A percentile compares a stretch with the other conserved stretches of the same genome.
Conservation (phyloP, 2,113 vertebrate genomes). For the Phodopus roborovskii region DNA sequence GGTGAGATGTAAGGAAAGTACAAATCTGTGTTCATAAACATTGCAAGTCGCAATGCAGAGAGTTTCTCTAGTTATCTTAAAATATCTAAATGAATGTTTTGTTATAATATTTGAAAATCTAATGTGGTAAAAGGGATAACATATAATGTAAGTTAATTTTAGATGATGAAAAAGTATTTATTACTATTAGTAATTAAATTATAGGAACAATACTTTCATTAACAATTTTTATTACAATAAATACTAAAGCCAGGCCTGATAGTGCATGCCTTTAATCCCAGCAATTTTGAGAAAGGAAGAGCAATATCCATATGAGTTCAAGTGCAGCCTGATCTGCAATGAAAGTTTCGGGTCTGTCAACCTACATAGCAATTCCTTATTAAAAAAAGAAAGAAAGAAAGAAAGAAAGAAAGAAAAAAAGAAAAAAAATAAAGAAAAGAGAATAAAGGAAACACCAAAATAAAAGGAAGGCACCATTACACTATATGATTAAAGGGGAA, state of each 20-base stretch:
- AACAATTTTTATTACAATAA: neutral
- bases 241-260: neutral
- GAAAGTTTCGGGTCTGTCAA: neutral
- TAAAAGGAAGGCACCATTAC: neutral
- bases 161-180: neutral
- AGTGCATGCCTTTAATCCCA: neutral
- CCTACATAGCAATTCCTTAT: too few species aligned
- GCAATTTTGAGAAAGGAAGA: neutral
- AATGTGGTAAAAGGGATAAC: neutral
- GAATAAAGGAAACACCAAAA: neutral
- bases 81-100: neutral
- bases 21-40: neutral
- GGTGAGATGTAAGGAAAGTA: accelerated
- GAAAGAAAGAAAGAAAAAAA: too few species aligned
- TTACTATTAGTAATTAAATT: neutral
- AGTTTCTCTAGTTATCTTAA: neutral
- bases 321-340: neutral
- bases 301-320: neutral
- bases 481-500: neutral
- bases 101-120: neutral
- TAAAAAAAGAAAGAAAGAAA: too few species aligned
- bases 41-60: neutral
- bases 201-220: neutral
- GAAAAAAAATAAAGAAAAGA: neutral
- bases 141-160: neutral